A percentile compares a stretch with the other conserved stretches of the same genome.
phyloP scores from a whole-genome alignment of 2,113 vertebrate genomes.

The Astur gentilis region DNA sequence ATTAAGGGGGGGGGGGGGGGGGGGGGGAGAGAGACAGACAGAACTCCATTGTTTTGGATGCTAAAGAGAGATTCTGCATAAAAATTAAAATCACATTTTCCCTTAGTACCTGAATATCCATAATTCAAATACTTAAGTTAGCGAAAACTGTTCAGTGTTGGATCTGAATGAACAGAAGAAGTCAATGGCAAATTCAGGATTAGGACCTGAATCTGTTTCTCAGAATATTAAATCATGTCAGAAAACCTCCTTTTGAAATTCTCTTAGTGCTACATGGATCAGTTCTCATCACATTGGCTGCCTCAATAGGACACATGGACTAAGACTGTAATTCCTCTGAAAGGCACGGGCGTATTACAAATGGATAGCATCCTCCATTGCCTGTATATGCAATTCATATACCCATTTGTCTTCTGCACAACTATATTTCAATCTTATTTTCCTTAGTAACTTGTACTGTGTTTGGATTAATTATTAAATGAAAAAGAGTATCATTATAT shows the following conservation, averaged over 20 bases:
- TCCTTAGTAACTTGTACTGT: not conserved
- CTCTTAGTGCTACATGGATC: not conserved
- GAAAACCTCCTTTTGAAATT: conserved; percentile 1
- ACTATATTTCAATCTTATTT: not conserved
- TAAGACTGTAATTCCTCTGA: conserved; percentile 17
- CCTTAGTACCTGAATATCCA: not conserved
- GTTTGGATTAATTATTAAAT: conserved; percentile 46
- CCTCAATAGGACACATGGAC: conserved; percentile 16
- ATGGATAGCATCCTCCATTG: not conserved
- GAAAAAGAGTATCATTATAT: not conserved
- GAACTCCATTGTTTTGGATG: not conserved
- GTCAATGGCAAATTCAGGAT: not conserved
- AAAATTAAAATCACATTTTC: not conserved
- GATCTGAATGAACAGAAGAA: not conserved
- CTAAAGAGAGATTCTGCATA: not conserved
- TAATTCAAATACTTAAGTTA: not conserved
- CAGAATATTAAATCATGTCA: not conserved
- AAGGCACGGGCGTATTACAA: not conserved
- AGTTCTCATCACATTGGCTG: conserved; percentile 3
- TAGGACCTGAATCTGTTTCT: not conserved
- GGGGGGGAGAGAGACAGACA: not conserved
- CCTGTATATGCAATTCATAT: not conserved
- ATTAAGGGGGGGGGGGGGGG: accelerated
- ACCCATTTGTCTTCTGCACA: conserved; percentile 1
- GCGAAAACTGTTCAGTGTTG: not conserved